Conservation (phyloP, 1,140 invertebrate genomes). For the Coenobita brevimanus region DNA sequence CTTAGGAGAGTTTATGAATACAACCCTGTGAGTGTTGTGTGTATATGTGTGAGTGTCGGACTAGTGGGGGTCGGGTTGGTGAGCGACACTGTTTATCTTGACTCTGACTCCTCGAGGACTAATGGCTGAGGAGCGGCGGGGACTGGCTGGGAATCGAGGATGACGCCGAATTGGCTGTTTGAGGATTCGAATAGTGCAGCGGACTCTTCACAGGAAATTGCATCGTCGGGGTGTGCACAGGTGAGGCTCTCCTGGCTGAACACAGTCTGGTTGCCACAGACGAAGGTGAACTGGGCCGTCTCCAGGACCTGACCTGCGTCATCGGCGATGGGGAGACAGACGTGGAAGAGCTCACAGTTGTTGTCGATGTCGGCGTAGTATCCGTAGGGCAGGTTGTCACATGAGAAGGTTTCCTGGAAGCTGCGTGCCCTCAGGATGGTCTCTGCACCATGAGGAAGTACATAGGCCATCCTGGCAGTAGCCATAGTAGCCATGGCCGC, state of each 20-base stretch:
- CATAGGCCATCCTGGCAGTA: neutral
- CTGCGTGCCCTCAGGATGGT: slow-evolving; percentile 11
- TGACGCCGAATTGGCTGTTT: too few species aligned
- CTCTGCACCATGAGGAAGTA: neutral
- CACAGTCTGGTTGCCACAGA: slow-evolving; percentile 68
- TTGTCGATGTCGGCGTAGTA: slow-evolving; percentile 91
- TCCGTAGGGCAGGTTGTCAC: slow-evolving; percentile 83
- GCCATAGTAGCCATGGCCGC: too few species aligned
- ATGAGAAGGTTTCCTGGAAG: slow-evolving; percentile 78
- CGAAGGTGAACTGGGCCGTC: slow-evolving; percentile 28
- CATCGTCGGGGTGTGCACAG: slow-evolving; percentile 18
- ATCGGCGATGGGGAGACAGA: slow-evolving; percentile 79
- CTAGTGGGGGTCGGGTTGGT: too few species aligned
- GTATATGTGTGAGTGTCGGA: too few species aligned
- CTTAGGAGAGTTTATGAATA: too few species aligned
- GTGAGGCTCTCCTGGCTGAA: slow-evolving; percentile 61
- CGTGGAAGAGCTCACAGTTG: slow-evolving; percentile 89
- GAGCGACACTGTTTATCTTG: too few species aligned
- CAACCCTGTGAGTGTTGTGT: too few species aligned
- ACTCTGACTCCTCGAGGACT: too few species aligned
- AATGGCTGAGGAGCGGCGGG: too few species aligned
- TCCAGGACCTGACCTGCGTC: slow-evolving; percentile 36
- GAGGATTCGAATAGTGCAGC: too few species aligned
- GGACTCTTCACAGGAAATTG: neutral
- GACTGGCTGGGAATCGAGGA: too few species aligned